A percentile compares a stretch with the other conserved stretches of the same genome.
Evolutionary conservation across 1,140 invertebrate species (phyloP).

Genomic region (Nylanderia fulva): DNA sequence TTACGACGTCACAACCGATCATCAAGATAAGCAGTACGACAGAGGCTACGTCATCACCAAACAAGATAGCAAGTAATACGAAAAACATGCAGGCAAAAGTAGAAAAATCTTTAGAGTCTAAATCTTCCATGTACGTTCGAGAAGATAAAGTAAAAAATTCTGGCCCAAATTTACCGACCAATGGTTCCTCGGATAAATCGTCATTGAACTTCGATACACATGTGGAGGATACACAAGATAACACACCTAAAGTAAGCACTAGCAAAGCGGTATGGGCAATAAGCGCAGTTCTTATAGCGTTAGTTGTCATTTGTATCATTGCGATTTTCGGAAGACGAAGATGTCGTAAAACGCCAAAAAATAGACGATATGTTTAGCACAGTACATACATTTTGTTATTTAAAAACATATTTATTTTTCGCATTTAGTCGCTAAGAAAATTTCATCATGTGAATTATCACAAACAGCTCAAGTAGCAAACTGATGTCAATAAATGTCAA

Average conservation of each 20-base stretch:
- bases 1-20: conserved; percentile 67
- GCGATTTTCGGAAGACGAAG: conserved; percentile 80
- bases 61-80: neutral
- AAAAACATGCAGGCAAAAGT: neutral
- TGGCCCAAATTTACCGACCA: neutral
- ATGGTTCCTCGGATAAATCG: conserved; percentile 25
- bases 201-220: conserved; percentile 9
- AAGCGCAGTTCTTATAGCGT: conserved; percentile 78
- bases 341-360: conserved; percentile 82
- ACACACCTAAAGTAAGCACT: conserved; percentile 74
- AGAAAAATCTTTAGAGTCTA: conserved; percentile 34
- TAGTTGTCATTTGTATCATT: conserved; percentile 78
- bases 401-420: conserved; percentile 71
- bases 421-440: conserved; percentile 61
- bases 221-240: conserved; percentile 10
- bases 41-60: neutral
- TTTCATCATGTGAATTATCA: conserved; percentile 62
- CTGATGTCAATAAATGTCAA: too few species aligned
- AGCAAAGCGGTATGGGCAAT: conserved; percentile 82
- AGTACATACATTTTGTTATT: conserved; percentile 25
- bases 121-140: conserved; percentile 22
- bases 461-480: too few species aligned
- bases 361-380: conserved; percentile 82
- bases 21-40: conserved; percentile 23
- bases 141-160: conserved; percentile 29